Percentiles rank a stretch among this genome's conserved stretches.
Conservation (phyloP, 1,140 invertebrate species). For the Penaeus vannamei region DNA sequence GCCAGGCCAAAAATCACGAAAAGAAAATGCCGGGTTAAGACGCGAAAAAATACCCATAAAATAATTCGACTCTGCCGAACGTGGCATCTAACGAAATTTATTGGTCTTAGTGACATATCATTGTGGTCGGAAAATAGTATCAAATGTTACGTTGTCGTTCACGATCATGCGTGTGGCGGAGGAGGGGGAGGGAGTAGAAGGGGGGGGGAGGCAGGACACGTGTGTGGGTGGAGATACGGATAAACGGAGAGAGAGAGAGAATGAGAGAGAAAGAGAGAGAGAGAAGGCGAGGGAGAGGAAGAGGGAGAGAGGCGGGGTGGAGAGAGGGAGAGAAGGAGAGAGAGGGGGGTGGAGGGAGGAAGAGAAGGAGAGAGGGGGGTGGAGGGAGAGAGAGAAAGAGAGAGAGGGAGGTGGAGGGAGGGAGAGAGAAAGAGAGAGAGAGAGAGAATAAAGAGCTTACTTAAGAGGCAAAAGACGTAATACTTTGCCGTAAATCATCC, state of each 20-base stretch:
- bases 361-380: slow-evolving; percentile 31
- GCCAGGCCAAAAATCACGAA: not conserved
- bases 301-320: not conserved
- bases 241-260: not conserved
- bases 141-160: slow-evolving; percentile 50
- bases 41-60: slow-evolving; percentile 44
- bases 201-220: not conserved
- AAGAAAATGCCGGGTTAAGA: slow-evolving; percentile 31
- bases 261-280: not conserved
- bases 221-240: not conserved
- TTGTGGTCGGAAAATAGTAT: slow-evolving; percentile 47
- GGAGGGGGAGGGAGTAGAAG: not conserved
- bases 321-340: not conserved
- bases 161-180: slow-evolving; percentile 37
- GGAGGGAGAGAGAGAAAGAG: not conserved
- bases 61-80: slow-evolving; percentile 13
- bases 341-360: slow-evolving; percentile 16
- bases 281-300: not conserved
- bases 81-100: slow-evolving; percentile 45
- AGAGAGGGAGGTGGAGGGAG: not conserved
- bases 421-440: not conserved
- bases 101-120: slow-evolving; percentile 54
- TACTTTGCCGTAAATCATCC: too few species aligned
- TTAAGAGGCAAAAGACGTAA: too few species aligned
- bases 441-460: too few species aligned